A percentile compares a stretch with the other conserved stretches of the same genome.
Conservation (phyloP, 2,113 vertebrate genomes). For the Orthonyx spaldingii region DNA sequence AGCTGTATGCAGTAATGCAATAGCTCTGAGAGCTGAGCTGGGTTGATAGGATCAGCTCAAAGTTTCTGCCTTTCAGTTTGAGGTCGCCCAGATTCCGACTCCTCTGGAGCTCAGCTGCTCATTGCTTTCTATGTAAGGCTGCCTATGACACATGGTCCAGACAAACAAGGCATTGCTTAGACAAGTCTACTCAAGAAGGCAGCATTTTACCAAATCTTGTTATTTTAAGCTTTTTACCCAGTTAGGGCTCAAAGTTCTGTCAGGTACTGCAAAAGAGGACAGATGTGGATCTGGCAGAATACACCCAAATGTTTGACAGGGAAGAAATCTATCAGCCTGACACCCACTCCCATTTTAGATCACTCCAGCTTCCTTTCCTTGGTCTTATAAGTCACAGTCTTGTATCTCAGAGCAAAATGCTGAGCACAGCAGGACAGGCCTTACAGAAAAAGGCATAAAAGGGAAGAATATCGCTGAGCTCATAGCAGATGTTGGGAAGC, state of each 20-base stretch:
- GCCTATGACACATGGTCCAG: neutral
- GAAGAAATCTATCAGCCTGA: neutral
- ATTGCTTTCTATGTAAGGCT: neutral
- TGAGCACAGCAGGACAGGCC: neutral
- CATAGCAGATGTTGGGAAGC: neutral
- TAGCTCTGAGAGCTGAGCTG: neutral
- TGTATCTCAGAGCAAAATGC: neutral
- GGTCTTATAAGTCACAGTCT: neutral
- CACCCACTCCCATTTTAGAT: neutral
- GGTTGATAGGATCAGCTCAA: neutral
- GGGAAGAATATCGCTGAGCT: neutral
- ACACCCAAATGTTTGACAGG: neutral
- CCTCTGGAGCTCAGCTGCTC: neutral
- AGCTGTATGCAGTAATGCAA: neutral
- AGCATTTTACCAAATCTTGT: neutral
- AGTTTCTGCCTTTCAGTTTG: neutral
- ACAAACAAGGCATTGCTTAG: neutral
- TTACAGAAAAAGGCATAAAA: neutral
- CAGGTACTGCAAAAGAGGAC: neutral
- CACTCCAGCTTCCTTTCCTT: neutral
- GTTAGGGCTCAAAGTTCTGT: neutral
- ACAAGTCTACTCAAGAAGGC: neutral
- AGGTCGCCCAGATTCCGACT: neutral
- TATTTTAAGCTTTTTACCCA: neutral
- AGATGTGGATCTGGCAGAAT: neutral